Conservation (phyloP, 2,113 vertebrate species). For the Lontra canadensis region DNA sequence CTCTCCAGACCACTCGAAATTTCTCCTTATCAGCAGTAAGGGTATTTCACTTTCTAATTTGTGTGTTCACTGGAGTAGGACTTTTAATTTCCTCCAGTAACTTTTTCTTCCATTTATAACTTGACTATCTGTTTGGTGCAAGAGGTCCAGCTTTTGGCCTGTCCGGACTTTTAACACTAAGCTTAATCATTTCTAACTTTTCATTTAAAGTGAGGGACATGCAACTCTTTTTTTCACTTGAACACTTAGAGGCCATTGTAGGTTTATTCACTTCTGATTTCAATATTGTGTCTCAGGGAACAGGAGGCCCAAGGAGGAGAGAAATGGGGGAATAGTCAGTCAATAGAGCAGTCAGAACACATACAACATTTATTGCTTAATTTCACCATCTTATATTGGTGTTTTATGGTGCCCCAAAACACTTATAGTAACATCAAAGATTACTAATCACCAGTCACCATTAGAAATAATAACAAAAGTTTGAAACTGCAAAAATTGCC, state of each 20-base stretch:
- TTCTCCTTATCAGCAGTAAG: not conserved
- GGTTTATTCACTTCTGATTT: not conserved
- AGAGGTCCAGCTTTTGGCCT: not conserved
- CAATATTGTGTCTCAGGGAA: not conserved
- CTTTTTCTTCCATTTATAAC: not conserved
- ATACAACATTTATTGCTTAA: not conserved
- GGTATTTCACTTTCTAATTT: not conserved
- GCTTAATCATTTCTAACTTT: not conserved
- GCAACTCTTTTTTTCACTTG: not conserved
- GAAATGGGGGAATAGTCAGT: not conserved
- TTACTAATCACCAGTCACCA: not conserved
- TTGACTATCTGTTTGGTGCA: not conserved
- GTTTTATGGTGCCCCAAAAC: not conserved
- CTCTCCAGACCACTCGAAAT: no score
- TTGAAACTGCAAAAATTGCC: not conserved
- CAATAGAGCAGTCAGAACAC: not conserved
- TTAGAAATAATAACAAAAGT: not conserved
- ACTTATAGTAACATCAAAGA: not conserved
- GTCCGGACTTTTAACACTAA: not conserved
- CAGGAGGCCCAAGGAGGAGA: not conserved
- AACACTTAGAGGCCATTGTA: not conserved
- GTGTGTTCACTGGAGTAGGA: not conserved
- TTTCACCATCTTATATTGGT: not conserved
- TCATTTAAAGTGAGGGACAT: not conserved
- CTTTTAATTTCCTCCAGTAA: not conserved